Conservation (phyloP, 2,113 vertebrate genomes). For the Tylochromis polylepis region DNA sequence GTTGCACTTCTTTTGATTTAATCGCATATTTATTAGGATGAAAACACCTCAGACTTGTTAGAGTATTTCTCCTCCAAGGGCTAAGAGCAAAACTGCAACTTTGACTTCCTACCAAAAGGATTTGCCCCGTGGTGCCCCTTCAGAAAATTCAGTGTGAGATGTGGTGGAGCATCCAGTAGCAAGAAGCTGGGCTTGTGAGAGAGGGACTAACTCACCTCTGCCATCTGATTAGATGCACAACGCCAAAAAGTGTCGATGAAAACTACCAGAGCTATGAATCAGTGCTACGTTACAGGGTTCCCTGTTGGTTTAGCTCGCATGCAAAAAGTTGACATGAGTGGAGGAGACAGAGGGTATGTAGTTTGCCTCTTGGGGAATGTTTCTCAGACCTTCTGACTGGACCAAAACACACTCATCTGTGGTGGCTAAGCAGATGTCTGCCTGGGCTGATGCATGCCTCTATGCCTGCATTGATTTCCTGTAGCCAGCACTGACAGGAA, state of each 20-base stretch:
- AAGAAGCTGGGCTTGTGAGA: background rate
- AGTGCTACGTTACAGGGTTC: background rate
- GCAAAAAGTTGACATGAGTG: slow-evolving; percentile 25
- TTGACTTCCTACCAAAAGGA: slow-evolving; percentile 28
- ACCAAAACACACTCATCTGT: slow-evolving; percentile 43
- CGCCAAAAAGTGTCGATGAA: background rate
- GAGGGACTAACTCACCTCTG: background rate
- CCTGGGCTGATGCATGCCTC: slow-evolving; percentile 15
- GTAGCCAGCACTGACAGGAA: slow-evolving; percentile 18
- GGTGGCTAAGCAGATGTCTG: slow-evolving; percentile 19
- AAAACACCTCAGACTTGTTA: background rate
- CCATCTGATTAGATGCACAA: background rate
- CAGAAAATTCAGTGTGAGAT: slow-evolving; percentile 3
- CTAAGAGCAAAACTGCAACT: slow-evolving; percentile 34
- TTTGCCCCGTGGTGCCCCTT: background rate
- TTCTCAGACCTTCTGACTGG: slow-evolving; percentile 10
- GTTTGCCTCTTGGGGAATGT: slow-evolving; percentile 40
- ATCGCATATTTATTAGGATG: slow-evolving; percentile 45
- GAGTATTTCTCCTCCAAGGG: slow-evolving; percentile 6
- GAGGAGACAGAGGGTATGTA: slow-evolving; percentile 51
- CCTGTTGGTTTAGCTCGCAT: background rate
- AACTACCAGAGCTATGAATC: background rate
- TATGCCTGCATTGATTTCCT: slow-evolving; percentile 33
- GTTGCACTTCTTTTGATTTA: slow-evolving; percentile 10
- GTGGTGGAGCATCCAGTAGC: slow-evolving; percentile 1